Conservation (phyloP, 2,888 invertebrate species). For the Bruchidius siliquastri region DNA sequence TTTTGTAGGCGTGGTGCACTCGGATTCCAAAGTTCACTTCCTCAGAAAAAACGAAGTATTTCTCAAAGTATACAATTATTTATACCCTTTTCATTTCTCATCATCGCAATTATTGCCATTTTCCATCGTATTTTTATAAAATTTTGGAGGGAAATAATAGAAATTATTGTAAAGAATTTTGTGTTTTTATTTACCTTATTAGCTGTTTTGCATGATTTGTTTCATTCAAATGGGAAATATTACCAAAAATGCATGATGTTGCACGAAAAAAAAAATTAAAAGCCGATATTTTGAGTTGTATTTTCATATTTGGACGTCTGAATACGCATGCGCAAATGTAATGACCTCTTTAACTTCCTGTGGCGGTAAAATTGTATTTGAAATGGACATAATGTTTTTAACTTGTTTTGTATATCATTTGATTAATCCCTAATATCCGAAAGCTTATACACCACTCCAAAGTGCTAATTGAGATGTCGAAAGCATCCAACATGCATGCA, state of each 20-base stretch:
- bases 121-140: constrained; percentile 10
- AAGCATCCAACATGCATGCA: too few species aligned
- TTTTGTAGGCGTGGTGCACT: constrained; percentile 47
- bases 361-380: neutral
- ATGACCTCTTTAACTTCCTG: neutral
- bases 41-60: constrained; percentile 6
- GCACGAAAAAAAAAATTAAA: too few species aligned
- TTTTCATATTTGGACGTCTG: neutral
- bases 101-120: constrained; percentile 7
- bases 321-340: neutral
- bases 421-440: too few species aligned
- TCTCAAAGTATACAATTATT: constrained; percentile 1
- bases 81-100: constrained; percentile 2
- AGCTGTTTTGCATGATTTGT: constrained; percentile 8
- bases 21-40: constrained; percentile 24
- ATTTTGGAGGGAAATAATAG: constrained; percentile 16
- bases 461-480: too few species aligned
- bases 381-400: neutral
- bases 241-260: neutral
- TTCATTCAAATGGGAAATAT: neutral
- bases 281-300: too few species aligned
- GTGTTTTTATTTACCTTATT: constrained; percentile 34
- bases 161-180: constrained; percentile 20
- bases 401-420: too few species aligned
- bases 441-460: too few species aligned